Conservation (phyloP, 1,140 invertebrate genomes). For the Lepidostoma basale region DNA sequence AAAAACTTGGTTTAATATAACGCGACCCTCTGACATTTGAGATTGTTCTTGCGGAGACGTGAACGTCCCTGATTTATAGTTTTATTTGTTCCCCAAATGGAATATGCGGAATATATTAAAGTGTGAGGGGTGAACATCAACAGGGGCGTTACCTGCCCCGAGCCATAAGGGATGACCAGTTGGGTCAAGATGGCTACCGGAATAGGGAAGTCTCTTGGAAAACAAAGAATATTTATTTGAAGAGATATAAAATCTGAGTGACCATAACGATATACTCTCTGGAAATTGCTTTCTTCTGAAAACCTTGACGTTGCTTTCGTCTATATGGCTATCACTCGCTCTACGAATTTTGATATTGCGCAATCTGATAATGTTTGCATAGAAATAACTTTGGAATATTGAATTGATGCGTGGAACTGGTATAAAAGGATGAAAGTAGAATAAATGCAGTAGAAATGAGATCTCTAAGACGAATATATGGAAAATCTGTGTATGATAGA, state of each 20-base stretch:
- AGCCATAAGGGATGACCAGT: neutral
- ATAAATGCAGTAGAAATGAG: no score
- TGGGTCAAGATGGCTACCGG: neutral
- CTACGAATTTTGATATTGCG: no score
- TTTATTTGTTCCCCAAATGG: conserved; percentile 8
- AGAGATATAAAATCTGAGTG: neutral
- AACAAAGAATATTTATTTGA: neutral
- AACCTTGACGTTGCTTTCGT: no score
- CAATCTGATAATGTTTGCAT: no score
- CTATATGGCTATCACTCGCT: no score
- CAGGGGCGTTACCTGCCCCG: neutral
- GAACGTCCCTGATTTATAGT: conserved; percentile 6
- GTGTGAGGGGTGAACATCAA: neutral
- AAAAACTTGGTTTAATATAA: no score
- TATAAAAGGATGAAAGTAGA: no score
- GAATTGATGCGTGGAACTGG: no score
- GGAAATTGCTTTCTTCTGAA: no score
- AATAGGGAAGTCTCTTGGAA: neutral
- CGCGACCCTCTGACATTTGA: neutral
- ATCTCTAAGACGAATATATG: no score
- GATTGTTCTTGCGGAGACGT: neutral
- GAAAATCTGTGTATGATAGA: no score
- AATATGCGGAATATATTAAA: conserved; percentile 14
- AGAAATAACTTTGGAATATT: no score
- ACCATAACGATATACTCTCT: neutral